These are phyloP conservation scores for Leiothrix lutea DNA, from an alignment of 2,113 vertebrate genomes.

Conservation along the genomic window DNA sequence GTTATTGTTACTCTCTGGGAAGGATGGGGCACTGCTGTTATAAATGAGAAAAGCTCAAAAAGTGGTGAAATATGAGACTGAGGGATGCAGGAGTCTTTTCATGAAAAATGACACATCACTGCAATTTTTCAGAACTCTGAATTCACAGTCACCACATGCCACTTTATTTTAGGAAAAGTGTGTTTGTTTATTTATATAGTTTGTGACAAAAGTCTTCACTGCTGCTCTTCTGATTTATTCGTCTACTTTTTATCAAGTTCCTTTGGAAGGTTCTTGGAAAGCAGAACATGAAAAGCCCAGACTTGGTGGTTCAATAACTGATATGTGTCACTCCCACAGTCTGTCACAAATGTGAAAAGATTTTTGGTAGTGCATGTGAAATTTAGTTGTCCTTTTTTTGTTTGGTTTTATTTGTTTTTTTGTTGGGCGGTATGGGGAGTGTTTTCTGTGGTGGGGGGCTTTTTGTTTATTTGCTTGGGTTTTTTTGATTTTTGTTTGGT, in stretches of 20 bases:
- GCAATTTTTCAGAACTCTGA: neutral
- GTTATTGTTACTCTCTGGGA: neutral
- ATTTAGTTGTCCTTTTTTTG: neutral
- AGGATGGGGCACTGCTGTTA: neutral
- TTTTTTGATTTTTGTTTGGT: neutral
- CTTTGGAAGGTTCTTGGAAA: neutral
- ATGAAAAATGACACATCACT: neutral
- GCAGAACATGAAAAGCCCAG: neutral
- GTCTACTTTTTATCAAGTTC: neutral
- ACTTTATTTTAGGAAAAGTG: neutral
- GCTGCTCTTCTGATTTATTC: neutral
- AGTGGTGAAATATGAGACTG: neutral
- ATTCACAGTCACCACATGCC: neutral
- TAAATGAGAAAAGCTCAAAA: neutral
- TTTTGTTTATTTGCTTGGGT: neutral
- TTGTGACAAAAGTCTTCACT: neutral
- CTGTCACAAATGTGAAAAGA: neutral
- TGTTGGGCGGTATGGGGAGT: fast-evolving
- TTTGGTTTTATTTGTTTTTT: neutral
- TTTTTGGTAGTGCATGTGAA: neutral
- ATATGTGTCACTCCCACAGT: neutral
- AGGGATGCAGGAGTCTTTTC: neutral
- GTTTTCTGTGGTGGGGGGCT: neutral
- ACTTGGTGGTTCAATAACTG: neutral
- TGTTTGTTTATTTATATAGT: neutral